Conservation (phyloP, 2,113 vertebrate genomes). For the Ploceus nigricollis region DNA sequence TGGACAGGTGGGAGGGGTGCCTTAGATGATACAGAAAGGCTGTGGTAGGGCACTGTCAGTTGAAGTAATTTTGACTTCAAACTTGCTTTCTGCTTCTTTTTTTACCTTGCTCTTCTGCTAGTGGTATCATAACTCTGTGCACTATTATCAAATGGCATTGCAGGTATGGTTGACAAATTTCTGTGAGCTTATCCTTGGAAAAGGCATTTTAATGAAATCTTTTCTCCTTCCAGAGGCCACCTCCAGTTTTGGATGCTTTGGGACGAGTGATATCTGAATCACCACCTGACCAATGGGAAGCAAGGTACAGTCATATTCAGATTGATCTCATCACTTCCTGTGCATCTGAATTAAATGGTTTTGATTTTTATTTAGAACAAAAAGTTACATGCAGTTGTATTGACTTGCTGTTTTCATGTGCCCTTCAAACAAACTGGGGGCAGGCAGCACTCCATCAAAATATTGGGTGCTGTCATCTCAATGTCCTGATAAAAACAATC, state of each 20-base stretch:
- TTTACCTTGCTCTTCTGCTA: not conserved
- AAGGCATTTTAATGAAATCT: not conserved
- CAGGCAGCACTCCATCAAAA: not conserved
- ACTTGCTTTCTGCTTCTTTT: not conserved
- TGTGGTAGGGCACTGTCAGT: not conserved
- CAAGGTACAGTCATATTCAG: constrained; percentile 78
- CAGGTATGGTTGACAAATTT: not conserved
- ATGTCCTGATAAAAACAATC: not conserved
- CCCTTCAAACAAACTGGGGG: not conserved
- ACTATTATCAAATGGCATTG: not conserved
- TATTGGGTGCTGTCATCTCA: not conserved
- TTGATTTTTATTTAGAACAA: not conserved
- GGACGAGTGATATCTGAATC: constrained; percentile 95
- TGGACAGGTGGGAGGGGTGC: not conserved
- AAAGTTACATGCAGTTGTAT: not conserved
- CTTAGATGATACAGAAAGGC: not conserved
- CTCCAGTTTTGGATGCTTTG: constrained; percentile 92
- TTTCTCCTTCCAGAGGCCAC: constrained; percentile 81
- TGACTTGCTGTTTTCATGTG: not conserved
- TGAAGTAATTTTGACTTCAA: not conserved
- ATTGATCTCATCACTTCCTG: not conserved
- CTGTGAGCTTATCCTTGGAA: rapidly evolving
- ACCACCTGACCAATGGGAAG: constrained; percentile 97
- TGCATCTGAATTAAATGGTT: not conserved
- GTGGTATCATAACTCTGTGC: not conserved